Evolutionary conservation across 2,888 invertebrate species (phyloP).

Genomic region (Elmis aenea): DNA sequence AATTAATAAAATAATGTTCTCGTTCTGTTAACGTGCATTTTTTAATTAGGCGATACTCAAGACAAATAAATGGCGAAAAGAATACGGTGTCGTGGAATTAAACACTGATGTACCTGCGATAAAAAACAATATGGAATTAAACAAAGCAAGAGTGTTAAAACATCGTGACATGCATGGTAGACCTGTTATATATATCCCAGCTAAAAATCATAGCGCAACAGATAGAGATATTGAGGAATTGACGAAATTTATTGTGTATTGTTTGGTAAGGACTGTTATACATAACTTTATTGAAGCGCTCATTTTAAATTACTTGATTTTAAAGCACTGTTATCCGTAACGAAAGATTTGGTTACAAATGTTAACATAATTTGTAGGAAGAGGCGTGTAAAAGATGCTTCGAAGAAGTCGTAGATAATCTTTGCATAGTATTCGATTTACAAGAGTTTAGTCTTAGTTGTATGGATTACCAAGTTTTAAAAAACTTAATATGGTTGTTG

Average conservation of each 20-base stretch:
- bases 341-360: background rate
- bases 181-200: slow-evolving; percentile 74
- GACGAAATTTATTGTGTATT: slow-evolving; percentile 73
- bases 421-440: slow-evolving; percentile 76
- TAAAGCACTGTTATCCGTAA: too few relatives aligned
- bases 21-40: slow-evolving; percentile 29
- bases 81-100: slow-evolving; percentile 63
- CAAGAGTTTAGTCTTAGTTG: slow-evolving; percentile 67
- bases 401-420: slow-evolving; percentile 72
- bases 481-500: slow-evolving; percentile 73
- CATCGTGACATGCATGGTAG: slow-evolving; percentile 69
- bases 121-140: slow-evolving; percentile 53
- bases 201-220: slow-evolving; percentile 67
- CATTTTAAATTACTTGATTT: too few relatives aligned
- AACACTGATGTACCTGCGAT: slow-evolving; percentile 51
- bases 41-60: slow-evolving; percentile 74
- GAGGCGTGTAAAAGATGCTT: slow-evolving; percentile 72
- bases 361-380: slow-evolving; percentile 49
- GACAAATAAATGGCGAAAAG: slow-evolving; percentile 74
- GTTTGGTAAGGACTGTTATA: slow-evolving; percentile 61
- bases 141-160: slow-evolving; percentile 64
- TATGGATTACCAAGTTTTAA: slow-evolving; percentile 77
- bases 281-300: background rate
- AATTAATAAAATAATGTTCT: slow-evolving; percentile 7
- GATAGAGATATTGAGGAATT: slow-evolving; percentile 71